phyloP scores from a whole-genome alignment of 2,888 invertebrate species.

The Rhodophaea formosa region DNA sequence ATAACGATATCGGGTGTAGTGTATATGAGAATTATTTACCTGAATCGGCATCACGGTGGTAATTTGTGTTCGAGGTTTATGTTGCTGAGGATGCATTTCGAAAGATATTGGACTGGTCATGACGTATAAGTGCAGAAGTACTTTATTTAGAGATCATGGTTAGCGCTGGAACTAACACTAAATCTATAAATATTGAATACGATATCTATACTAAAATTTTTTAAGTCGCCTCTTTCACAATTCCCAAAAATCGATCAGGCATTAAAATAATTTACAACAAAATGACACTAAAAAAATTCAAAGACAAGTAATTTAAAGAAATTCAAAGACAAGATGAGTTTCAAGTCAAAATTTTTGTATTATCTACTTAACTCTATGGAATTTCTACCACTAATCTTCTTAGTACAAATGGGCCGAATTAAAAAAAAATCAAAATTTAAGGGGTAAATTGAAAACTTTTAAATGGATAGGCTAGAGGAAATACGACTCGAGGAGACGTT shows the following conservation, averaged over 20 bases:
- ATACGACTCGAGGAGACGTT: too few species aligned
- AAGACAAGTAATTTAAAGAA: slow-evolving; percentile 6
- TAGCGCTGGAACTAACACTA: background rate
- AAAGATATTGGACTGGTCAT: background rate
- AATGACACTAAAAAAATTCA: slow-evolving; percentile 6
- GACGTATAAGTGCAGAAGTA: background rate
- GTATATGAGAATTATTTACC: slow-evolving; percentile 2
- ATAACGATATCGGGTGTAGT: background rate
- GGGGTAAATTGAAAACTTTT: too few species aligned
- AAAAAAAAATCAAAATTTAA: too few species aligned
- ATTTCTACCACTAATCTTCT: too few species aligned
- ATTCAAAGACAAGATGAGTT: slow-evolving; percentile 3
- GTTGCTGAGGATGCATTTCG: slow-evolving; percentile 1
- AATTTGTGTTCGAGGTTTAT: background rate
- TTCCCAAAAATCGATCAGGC: background rate
- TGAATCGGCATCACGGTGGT: slow-evolving; percentile 6
- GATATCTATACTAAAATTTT: background rate
- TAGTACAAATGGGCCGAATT: too few species aligned
- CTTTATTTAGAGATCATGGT: background rate
- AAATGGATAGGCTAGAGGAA: too few species aligned
- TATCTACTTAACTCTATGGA: too few species aligned
- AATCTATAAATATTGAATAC: background rate
- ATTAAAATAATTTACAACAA: slow-evolving; percentile 8
- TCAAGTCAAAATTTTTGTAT: too few species aligned
- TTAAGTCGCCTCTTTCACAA: background rate